Conservation (phyloP, 2,113 vertebrate species). For the Sus scrofa region T2T-Sscrofa CM000830.6:16853501-16854000, state of each 20-base stretch:
- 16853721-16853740: background rate
- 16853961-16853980: background rate
- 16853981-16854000: too few species aligned
- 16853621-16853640: background rate
- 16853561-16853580: background rate
- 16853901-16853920: too few species aligned
- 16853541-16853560: background rate
- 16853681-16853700: background rate
- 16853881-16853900: too few species aligned
- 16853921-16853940: too few species aligned
- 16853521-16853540: background rate
- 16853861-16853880: too few species aligned
- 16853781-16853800: background rate
- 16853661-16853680: background rate
- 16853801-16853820: too few species aligned
- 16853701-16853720: background rate
- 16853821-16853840: too few species aligned
- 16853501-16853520: background rate
- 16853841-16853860: too few species aligned
- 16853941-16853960: background rate
- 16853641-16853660: conserved; percentile 1
- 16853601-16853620: background rate
- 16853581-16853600: background rate
- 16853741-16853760: background rate
- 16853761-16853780: background rate